These are phyloP conservation scores for Drepana arcuata DNA, from an alignment of 1,140 invertebrate genomes.

Conservation along the genomic window DNA sequence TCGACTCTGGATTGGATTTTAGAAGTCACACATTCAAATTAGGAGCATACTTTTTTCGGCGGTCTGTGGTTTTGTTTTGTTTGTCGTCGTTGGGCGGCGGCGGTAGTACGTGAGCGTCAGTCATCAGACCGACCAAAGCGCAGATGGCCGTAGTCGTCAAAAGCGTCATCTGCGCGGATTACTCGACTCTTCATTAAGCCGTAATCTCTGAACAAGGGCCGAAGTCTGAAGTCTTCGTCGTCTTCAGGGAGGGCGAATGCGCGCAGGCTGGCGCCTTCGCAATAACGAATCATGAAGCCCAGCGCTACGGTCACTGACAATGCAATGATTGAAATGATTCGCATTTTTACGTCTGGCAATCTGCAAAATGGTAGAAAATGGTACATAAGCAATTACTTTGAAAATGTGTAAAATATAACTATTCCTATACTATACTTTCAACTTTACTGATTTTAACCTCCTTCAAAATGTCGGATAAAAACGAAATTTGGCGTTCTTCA, in stretches of 20 bases:
- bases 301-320: constrained; percentile 28
- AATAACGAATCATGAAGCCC: constrained; percentile 22
- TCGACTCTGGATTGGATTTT: too few species aligned
- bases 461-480: too few species aligned
- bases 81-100: constrained; percentile 2
- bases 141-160: constrained; percentile 81
- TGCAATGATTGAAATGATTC: constrained; percentile 26
- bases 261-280: constrained; percentile 28
- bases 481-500: too few species aligned
- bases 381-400: too few species aligned
- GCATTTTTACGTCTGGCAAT: constrained; percentile 28
- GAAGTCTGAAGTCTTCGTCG: constrained; percentile 73
- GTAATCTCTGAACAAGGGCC: constrained; percentile 76
- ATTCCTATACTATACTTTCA: too few species aligned
- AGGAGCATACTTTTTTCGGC: neutral
- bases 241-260: constrained; percentile 42
- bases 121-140: constrained; percentile 74
- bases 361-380: too few species aligned
- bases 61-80: neutral
- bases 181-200: constrained; percentile 74
- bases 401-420: too few species aligned
- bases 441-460: too few species aligned
- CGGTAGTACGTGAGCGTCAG: constrained; percentile 40
- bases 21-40: neutral
- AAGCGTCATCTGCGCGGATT: constrained; percentile 71